phyloP scores from a whole-genome alignment of 2,113 vertebrate genomes.

The Nycticebus coucang region DNA sequence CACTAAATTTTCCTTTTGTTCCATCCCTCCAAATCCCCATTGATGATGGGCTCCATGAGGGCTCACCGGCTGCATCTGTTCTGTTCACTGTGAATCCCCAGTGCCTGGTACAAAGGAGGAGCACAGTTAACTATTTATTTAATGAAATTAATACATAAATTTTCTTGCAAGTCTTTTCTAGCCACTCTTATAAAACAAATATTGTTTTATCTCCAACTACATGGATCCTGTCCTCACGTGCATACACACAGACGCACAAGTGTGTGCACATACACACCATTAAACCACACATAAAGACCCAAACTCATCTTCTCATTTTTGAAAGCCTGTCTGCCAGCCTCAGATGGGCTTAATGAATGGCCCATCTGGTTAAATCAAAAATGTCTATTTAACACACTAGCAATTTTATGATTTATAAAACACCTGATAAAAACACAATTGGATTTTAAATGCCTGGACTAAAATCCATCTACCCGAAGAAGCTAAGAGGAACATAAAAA shows the following conservation, averaged over 20 bases:
- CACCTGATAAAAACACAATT: conserved; percentile 66
- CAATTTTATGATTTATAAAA: conserved; percentile 72
- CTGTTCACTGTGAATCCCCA: not conserved
- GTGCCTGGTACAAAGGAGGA: not conserved
- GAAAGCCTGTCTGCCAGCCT: not conserved
- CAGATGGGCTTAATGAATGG: conserved; percentile 56
- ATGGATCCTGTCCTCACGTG: rapidly evolving
- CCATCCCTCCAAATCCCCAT: not conserved
- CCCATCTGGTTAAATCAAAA: conserved; percentile 49
- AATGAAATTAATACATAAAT: not conserved
- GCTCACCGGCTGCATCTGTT: not conserved
- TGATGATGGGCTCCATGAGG: not conserved
- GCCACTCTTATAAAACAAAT: not conserved
- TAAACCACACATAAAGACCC: conserved; percentile 1
- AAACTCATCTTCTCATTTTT: conserved; percentile 8
- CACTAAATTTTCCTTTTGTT: not conserved
- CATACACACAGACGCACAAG: not conserved
- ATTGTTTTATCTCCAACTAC: not conserved
- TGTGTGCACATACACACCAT: not conserved
- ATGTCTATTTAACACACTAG: conserved; percentile 63
- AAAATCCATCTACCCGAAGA: conserved; percentile 51
- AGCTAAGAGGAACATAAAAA: conserved; percentile 69
- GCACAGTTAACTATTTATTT: not conserved
- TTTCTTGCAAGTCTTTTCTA: not conserved
- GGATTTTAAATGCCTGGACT: conserved; percentile 53